Evolutionary conservation across 2,888 invertebrate species (phyloP).

Genomic region (Ophonus ardosiacus): DNA sequence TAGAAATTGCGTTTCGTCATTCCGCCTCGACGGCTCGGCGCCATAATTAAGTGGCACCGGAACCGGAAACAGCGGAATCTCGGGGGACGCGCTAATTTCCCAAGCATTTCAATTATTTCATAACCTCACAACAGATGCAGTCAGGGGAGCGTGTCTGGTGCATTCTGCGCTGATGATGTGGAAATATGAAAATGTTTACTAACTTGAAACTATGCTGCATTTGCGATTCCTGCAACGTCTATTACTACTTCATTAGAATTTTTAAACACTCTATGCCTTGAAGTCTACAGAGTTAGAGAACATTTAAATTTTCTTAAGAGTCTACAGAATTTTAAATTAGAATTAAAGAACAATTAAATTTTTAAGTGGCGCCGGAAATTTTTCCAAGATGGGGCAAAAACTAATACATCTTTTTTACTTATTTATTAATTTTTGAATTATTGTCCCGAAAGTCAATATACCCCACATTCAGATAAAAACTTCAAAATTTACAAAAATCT

Average conservation of each 20-base stretch:
- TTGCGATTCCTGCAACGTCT: not conserved
- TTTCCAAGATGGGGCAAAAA: too few relatives aligned
- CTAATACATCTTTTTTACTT: too few relatives aligned
- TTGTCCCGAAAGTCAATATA: too few relatives aligned
- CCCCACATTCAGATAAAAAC: too few relatives aligned
- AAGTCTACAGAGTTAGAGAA: too few relatives aligned
- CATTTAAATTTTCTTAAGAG: too few relatives aligned
- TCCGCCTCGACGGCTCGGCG: not conserved
- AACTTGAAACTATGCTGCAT: not conserved
- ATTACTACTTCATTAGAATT: not conserved
- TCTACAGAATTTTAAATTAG: too few relatives aligned
- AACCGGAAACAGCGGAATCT: conserved; percentile 36
- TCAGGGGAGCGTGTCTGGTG: not conserved
- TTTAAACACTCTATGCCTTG: not conserved
- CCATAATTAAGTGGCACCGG: conserved; percentile 41
- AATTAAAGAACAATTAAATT: too few relatives aligned
- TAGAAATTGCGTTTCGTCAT: conserved; percentile 47
- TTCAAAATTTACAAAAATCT: too few relatives aligned
- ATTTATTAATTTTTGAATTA: too few relatives aligned
- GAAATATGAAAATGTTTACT: conserved; percentile 22
- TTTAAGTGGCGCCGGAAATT: too few relatives aligned
- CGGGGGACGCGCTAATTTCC: conserved; percentile 21
- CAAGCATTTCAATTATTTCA: conserved; percentile 54
- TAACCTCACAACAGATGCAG: conserved; percentile 19
- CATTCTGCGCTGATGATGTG: conserved; percentile 1